These are phyloP conservation scores for Oligia fasciuncula DNA, from an alignment of 2,888 invertebrate species.

Conservation along the genomic window DNA sequence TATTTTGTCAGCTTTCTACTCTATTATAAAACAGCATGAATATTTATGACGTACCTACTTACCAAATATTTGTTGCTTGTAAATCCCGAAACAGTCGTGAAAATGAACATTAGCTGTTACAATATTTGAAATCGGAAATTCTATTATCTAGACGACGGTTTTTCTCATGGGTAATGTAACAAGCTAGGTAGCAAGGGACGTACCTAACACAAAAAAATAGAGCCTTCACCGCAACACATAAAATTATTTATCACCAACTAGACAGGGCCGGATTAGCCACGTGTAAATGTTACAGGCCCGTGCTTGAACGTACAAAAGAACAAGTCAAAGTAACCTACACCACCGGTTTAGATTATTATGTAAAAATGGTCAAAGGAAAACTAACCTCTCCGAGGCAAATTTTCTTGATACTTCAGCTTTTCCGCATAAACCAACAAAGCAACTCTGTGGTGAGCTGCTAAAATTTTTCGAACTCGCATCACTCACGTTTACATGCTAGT, in stretches of 20 bases:
- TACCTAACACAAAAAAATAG: slow-evolving; percentile 17
- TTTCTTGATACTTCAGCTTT: not conserved
- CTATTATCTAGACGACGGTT: slow-evolving; percentile 49
- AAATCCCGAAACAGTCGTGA: slow-evolving; percentile 51
- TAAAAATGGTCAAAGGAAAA: not conserved
- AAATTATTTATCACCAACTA: slow-evolving; percentile 3
- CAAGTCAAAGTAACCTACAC: not conserved
- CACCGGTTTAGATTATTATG: not conserved
- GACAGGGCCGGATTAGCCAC: not conserved
- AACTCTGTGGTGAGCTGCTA: not conserved
- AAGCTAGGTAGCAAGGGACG: slow-evolving; percentile 9
- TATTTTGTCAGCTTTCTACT: slow-evolving; percentile 32
- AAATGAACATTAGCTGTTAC: slow-evolving; percentile 51
- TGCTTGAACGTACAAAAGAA: not conserved
- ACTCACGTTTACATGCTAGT: not conserved
- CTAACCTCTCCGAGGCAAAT: not conserved
- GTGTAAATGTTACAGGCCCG: not conserved
- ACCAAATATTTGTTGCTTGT: slow-evolving; percentile 52
- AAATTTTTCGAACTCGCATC: no score
- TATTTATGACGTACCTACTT: slow-evolving; percentile 45
- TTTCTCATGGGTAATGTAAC: slow-evolving; percentile 44
- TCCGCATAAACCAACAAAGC: not conserved
- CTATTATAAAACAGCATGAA: slow-evolving; percentile 39
- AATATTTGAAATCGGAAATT: slow-evolving; percentile 57
- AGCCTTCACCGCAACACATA: slow-evolving; percentile 17